Conservation (phyloP, 1,140 invertebrate species). For the Caerostris extrusa region DNA sequence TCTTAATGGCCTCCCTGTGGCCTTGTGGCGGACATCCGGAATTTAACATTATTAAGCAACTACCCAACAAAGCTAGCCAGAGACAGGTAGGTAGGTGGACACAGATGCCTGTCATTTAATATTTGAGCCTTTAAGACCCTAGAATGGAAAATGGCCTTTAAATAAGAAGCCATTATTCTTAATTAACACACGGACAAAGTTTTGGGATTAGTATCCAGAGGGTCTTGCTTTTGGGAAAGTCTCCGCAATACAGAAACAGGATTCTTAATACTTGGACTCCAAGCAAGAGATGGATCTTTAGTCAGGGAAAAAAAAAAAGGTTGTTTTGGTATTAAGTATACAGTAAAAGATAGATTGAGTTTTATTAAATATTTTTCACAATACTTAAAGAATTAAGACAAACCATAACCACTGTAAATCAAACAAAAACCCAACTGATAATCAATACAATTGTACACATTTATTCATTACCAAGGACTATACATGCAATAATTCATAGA, state of each 20-base stretch:
- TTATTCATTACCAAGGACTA: too few species aligned
- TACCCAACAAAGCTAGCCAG: constrained; percentile 22
- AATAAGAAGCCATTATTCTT: constrained; percentile 53
- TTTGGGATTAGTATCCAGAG: constrained; percentile 7
- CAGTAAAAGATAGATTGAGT: too few species aligned
- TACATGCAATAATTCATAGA: too few species aligned
- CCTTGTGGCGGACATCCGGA: constrained; percentile 22
- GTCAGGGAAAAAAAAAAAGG: not conserved
- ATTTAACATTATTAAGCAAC: constrained; percentile 43
- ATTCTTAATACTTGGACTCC: not conserved
- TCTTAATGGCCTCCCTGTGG: constrained; percentile 9
- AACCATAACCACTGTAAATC: too few species aligned
- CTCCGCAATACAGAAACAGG: not conserved
- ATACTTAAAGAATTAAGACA: too few species aligned
- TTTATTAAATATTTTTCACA: too few species aligned
- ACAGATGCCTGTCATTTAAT: constrained; percentile 5
- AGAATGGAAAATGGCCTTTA: not conserved
- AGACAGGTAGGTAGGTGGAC: not conserved
- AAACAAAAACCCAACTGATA: too few species aligned
- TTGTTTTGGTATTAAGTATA: too few species aligned
- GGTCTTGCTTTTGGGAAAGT: constrained; percentile 21
- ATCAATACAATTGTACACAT: too few species aligned
- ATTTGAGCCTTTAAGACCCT: not conserved
- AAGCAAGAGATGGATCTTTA: too few species aligned
- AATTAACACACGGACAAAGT: constrained; percentile 45